These are phyloP conservation scores for Phodopus roborovskii DNA, from an alignment of 2,113 vertebrate genomes.

Conservation along the genomic window DNA sequence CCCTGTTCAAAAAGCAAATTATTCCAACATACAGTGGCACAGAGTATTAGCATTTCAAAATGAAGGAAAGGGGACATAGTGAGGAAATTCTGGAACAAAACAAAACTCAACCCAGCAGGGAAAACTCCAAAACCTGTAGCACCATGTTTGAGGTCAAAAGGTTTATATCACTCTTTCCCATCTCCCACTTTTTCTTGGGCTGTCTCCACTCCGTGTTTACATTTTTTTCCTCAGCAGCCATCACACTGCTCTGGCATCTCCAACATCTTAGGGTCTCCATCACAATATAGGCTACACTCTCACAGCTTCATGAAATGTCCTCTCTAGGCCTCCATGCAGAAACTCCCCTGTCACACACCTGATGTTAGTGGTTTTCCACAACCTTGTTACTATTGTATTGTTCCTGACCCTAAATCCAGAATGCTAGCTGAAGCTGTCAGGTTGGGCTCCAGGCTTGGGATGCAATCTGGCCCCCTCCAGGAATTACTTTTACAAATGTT, in stretches of 20 bases:
- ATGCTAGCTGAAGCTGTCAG: neutral
- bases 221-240: neutral
- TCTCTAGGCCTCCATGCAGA: neutral
- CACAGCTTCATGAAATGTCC: neutral
- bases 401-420: neutral
- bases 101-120: neutral
- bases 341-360: neutral
- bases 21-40: neutral
- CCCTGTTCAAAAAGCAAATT: neutral
- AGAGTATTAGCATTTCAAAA: neutral
- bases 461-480: neutral
- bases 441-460: neutral
- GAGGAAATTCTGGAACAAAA: neutral
- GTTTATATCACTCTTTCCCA: neutral
- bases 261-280: neutral
- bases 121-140: neutral
- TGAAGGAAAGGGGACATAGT: neutral
- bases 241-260: neutral
- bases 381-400: neutral
- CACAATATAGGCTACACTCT: neutral
- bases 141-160: neutral
- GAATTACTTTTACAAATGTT: neutral
- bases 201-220: neutral
- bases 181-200: neutral
- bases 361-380: neutral